Percentiles rank a stretch among this genome's conserved stretches.
These are phyloP conservation scores for Atta cephalotes DNA, from an alignment of 1,140 invertebrate genomes.

Conservation along the genomic window DNA sequence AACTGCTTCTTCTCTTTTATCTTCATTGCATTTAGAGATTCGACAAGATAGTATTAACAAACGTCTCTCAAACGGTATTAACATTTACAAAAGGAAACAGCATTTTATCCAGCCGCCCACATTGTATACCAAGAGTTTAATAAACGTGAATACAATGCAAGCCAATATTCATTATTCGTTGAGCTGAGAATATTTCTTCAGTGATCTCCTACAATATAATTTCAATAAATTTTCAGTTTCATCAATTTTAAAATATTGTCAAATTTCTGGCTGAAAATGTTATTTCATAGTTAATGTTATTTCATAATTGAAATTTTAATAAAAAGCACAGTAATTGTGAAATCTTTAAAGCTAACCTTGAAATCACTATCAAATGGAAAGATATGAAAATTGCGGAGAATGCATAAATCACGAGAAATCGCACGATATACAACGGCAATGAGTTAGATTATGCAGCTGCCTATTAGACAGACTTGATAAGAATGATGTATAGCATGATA, in stretches of 20 bases:
- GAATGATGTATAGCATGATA: conserved; percentile 44
- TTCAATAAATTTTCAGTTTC: background rate
- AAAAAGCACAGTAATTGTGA: background rate
- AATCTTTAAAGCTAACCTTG: background rate
- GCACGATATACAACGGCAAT: conserved; percentile 47
- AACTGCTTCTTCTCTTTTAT: conserved; percentile 40
- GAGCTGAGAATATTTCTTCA: conserved; percentile 6
- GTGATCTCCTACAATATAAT: background rate
- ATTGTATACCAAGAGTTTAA: background rate
- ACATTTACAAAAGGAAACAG: conserved; percentile 31
- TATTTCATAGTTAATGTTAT: background rate
- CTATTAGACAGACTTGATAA: conserved; percentile 43
- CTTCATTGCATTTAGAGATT: background rate
- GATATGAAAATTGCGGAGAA: conserved; percentile 2
- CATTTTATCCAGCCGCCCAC: conserved; percentile 17
- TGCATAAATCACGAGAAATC: conserved; percentile 16
- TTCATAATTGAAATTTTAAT: background rate
- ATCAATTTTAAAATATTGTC: background rate
- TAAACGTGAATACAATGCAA: conserved; percentile 12
- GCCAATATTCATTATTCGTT: conserved; percentile 2
- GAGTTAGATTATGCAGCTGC: conserved; percentile 64
- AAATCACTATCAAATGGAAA: background rate
- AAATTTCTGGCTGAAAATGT: background rate
- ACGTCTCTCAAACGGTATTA: conserved; percentile 7
- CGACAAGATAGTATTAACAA: conserved; percentile 16